A percentile compares a stretch with the other conserved stretches of the same genome.
Evolutionary conservation across 2,113 vertebrate genomes (phyloP).

Genomic region (Megaceryle torquata): DNA sequence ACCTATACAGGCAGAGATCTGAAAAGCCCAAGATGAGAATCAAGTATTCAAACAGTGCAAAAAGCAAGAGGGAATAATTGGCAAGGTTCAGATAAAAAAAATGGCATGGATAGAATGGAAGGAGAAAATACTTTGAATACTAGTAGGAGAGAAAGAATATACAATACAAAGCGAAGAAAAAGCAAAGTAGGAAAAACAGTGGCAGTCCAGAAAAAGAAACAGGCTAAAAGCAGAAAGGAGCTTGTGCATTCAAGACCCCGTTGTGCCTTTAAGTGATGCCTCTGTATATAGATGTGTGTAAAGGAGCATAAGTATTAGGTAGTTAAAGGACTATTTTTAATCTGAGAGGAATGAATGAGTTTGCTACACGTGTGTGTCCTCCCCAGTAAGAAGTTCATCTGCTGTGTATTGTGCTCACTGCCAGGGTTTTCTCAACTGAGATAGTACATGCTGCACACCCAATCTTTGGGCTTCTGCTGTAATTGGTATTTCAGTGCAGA

Average conservation of each 20-base stretch:
- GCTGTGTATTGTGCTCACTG: fast-evolving
- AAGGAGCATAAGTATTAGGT: neutral
- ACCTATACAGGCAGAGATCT: neutral
- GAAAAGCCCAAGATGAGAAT: neutral
- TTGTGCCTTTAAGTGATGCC: neutral
- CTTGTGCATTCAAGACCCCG: neutral
- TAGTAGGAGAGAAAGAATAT: neutral
- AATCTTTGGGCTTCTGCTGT: neutral
- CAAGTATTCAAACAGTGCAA: neutral
- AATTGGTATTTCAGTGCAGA: neutral
- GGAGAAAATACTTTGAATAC: neutral
- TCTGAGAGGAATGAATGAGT: neutral
- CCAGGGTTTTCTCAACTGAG: neutral
- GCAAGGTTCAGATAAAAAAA: neutral
- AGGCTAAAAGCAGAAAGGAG: neutral
- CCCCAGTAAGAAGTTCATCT: neutral
- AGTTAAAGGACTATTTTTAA: neutral
- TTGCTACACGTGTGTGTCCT: neutral
- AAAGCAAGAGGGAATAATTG: neutral
- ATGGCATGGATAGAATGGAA: neutral
- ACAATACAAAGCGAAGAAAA: neutral
- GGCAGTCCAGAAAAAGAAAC: neutral
- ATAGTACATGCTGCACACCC: too few species aligned
- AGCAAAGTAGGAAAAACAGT: neutral
- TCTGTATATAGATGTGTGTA: neutral